These are phyloP conservation scores for Aricia agestis DNA, from an alignment of 1,140 invertebrate species.

Conservation along the genomic window DNA sequence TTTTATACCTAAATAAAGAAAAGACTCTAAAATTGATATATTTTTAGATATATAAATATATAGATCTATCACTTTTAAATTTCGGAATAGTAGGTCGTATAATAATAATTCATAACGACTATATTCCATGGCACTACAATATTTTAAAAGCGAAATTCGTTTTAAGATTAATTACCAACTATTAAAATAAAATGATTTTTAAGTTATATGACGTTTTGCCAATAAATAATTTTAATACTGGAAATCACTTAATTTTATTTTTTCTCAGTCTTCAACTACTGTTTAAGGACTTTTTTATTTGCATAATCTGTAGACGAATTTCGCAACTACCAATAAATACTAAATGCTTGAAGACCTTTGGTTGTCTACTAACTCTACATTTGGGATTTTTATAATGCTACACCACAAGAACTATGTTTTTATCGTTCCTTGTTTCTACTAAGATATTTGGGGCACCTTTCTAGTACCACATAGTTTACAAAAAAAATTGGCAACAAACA, in stretches of 20 bases:
- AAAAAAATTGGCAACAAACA: too few species aligned
- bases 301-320: constrained; percentile 1
- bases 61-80: background rate
- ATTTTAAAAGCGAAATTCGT: constrained; percentile 7
- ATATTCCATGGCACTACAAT: constrained; percentile 49
- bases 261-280: background rate
- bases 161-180: background rate
- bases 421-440: constrained; percentile 31
- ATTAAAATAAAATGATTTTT: background rate
- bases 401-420: constrained; percentile 38
- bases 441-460: background rate
- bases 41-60: background rate
- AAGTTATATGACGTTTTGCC: background rate
- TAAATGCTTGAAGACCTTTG: constrained; percentile 43
- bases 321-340: constrained; percentile 4
- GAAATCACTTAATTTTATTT: background rate
- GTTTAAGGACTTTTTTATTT: too few species aligned
- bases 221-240: background rate
- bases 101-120: constrained; percentile 18
- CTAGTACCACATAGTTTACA: background rate
- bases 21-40: too few species aligned
- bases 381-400: constrained; percentile 44
- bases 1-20: too few species aligned
- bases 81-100: constrained; percentile 9
- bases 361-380: constrained; percentile 67